phyloP scores from a whole-genome alignment of 2,797 vertebrate genomes.

The Mormyrops attenuatus region DNA sequence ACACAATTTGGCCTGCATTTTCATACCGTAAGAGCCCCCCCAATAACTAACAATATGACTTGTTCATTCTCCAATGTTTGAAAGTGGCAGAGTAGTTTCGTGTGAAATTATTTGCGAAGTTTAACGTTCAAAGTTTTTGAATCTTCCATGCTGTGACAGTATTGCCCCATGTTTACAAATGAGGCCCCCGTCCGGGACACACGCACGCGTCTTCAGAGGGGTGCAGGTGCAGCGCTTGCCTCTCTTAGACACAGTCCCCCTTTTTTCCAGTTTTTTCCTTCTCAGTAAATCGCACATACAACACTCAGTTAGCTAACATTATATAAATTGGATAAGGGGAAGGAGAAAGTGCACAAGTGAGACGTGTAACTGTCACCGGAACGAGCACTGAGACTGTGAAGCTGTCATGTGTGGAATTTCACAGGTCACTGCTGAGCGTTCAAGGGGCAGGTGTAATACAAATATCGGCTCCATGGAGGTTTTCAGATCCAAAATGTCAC shows the following conservation, averaged over 20 bases:
- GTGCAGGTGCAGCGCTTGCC: neutral
- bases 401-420: conserved; percentile 4
- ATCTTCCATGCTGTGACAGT: neutral
- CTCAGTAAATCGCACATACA: conserved; percentile 54
- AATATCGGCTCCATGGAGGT: neutral
- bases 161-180: neutral
- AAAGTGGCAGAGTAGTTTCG: neutral
- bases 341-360: conserved; percentile 43
- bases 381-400: conserved; percentile 27
- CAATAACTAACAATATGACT: neutral
- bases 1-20: neutral
- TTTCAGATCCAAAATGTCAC: neutral
- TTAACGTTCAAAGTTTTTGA: neutral
- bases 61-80: neutral
- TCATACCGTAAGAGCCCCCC: neutral
- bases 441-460: neutral
- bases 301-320: conserved; percentile 38
- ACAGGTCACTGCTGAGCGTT: conserved; percentile 15
- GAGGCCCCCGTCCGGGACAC: neutral
- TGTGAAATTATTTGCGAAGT: neutral
- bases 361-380: conserved; percentile 45
- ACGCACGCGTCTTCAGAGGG: neutral
- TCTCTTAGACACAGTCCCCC: neutral
- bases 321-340: conserved; percentile 26
- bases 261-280: conserved; percentile 22